Evolutionary conservation across 2,797 vertebrate species (phyloP).

Genomic region (Chaunax sp.): DNA sequence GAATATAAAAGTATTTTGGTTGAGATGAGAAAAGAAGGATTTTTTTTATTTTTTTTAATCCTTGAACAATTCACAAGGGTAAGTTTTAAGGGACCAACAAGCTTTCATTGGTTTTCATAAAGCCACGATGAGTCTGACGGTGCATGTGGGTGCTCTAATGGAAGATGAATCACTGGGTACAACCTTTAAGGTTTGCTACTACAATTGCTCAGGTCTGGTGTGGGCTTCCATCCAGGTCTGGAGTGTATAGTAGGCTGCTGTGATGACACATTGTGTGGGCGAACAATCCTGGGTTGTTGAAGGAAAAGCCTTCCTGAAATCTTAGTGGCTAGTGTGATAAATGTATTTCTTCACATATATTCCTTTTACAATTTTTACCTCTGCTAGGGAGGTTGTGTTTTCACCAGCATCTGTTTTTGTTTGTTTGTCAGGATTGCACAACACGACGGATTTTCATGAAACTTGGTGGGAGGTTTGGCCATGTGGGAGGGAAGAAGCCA

Average conservation of each 20-base stretch:
- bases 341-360: constrained; percentile 7
- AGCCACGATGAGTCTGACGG: constrained; percentile 23
- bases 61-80: constrained; percentile 17
- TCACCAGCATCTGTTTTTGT: too few relatives aligned
- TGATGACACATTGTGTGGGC: constrained; percentile 58
- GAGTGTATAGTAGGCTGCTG: constrained; percentile 52
- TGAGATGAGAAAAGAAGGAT: not conserved
- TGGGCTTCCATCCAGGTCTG: constrained; percentile 59
- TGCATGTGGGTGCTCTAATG: constrained; percentile 55
- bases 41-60: constrained; percentile 2
- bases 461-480: too few relatives aligned
- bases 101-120: constrained; percentile 30
- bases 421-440: too few relatives aligned
- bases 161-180: constrained; percentile 65
- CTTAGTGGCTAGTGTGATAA: not conserved
- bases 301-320: constrained; percentile 27
- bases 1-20: too few relatives aligned
- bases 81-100: constrained; percentile 2
- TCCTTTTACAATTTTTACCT: constrained; percentile 3
- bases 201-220: constrained; percentile 48
- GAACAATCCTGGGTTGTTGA: constrained; percentile 29
- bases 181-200: constrained; percentile 60
- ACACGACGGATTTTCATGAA: too few relatives aligned
- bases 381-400: too few relatives aligned
- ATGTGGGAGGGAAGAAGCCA: too few relatives aligned